phyloP scores from a whole-genome alignment of 2,113 vertebrate genomes.

The Lonchura striata region DNA sequence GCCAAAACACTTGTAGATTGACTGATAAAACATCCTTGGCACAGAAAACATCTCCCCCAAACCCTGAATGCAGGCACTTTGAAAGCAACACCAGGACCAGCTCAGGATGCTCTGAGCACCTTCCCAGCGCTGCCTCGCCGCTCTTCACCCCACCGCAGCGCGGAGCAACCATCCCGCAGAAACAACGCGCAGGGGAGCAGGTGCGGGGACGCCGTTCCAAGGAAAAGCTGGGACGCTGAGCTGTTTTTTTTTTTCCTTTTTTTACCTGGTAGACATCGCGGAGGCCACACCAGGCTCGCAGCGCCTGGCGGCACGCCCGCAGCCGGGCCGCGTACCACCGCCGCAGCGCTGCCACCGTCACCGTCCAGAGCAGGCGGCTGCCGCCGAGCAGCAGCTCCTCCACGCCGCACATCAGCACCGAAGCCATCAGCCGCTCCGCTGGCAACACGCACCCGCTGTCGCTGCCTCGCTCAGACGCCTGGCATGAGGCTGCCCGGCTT shows the following conservation, averaged over 20 bases:
- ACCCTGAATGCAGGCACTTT: not conserved
- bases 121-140: not conserved
- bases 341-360: conserved; percentile 84
- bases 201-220: no score
- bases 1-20: not conserved
- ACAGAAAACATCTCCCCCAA: not conserved
- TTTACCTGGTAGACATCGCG: conserved; percentile 92
- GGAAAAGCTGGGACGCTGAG: rapidly evolving
- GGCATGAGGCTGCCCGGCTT: conserved; percentile 20
- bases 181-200: rapidly evolving
- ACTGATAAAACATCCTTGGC: not conserved
- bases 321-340: conserved; percentile 84
- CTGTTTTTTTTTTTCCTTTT: not conserved
- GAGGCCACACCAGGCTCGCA: conserved; percentile 86
- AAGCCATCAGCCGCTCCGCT: conserved; percentile 74
- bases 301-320: conserved; percentile 84
- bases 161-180: not conserved
- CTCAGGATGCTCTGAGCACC: rapidly evolving
- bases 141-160: not conserved
- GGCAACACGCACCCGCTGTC: not conserved
- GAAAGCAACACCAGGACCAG: rapidly evolving
- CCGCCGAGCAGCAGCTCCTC: conserved; percentile 87
- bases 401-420: conserved; percentile 83
- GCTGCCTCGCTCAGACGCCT: not conserved
- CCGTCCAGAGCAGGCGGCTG: conserved; percentile 86